Evolutionary conservation across 2,797 vertebrate species (phyloP), one percentile per base, ranked within the genome.

Genomic region (Hydrocynus forskahlii): DNA sequence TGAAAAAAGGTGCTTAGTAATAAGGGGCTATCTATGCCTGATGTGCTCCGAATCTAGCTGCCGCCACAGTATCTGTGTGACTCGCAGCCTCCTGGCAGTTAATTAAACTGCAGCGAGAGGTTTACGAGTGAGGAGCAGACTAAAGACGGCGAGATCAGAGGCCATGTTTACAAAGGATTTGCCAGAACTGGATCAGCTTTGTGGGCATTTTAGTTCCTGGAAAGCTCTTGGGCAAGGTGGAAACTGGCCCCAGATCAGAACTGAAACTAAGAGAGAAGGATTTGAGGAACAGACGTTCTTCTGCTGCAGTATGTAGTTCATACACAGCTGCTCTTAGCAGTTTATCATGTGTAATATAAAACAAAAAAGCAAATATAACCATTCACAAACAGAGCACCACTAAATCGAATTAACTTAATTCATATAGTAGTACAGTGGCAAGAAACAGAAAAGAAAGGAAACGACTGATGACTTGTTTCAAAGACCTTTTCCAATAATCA

Each of bases 31-130:
- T 76, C 43, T 52, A 45, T 17, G 57, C 19, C 52, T 9, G 77
- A 72, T 7, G 43, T 4, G 40, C 35, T 17, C 21, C 45, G 59
- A 57, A 60, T 76, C 21, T 40, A 66, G 62, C 17, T 8, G 38
- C 19, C 14, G 50, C 67, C 16, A 35, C 59, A 66, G 45, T n/a
- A 40, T 57, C 52, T 48, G 50, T 60, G 43, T 59, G 45, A 29
- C 25, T 78, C 12, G 6, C 59, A 50, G 38, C 12, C 7, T 54
- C n/a, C 5, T 17, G 48, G 23, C n/a, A 14, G 14, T 70, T 77
- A 45, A 78, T 73, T 78, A 78, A 78, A 82, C 68, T 50, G 45
- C 69, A 74, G 62, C n/a, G n/a, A 55, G 62, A 35, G 23, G 23
- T 73, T 78, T n/a, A 77, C 1, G 50, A 78, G 0, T 7, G 38